phyloP scores from a whole-genome alignment of 2,888 invertebrate species.

The Synanthedon vespiformis region DNA sequence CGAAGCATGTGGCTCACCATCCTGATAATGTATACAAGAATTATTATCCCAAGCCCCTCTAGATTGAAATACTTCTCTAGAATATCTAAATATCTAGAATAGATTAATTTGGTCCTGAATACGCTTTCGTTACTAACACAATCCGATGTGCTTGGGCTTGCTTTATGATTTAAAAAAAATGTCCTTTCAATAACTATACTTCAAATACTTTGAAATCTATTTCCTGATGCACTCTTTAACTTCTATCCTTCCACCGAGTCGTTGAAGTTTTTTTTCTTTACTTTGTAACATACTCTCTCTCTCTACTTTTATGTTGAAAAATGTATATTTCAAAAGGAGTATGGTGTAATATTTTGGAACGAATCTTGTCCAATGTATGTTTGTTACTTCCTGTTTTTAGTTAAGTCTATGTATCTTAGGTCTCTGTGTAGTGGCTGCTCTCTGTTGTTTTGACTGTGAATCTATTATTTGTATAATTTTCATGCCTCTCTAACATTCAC shows the following conservation, averaged over 20 bases:
- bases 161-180: slow-evolving; percentile 47
- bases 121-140: slow-evolving; percentile 45
- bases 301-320: too few species aligned
- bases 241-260: too few species aligned
- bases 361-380: slow-evolving; percentile 39
- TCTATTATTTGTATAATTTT: slow-evolving; percentile 68
- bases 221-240: slow-evolving; percentile 1
- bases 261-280: too few species aligned
- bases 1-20: slow-evolving; percentile 59
- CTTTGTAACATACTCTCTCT: too few species aligned
- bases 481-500: slow-evolving; percentile 69
- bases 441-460: slow-evolving; percentile 66
- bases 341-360: slow-evolving; percentile 3
- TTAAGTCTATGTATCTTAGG: slow-evolving; percentile 51
- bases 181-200: slow-evolving; percentile 12
- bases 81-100: slow-evolving; percentile 42
- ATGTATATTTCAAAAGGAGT: too few species aligned
- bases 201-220: too few species aligned
- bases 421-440: slow-evolving; percentile 71
- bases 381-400: slow-evolving; percentile 55
- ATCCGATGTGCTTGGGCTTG: slow-evolving; percentile 66
- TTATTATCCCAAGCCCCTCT: slow-evolving; percentile 25
- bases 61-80: slow-evolving; percentile 42
- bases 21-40: slow-evolving; percentile 17
- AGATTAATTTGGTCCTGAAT: slow-evolving; percentile 40